Conservation (phyloP, 2,797 vertebrate genomes). For the Mus caroli region DNA sequence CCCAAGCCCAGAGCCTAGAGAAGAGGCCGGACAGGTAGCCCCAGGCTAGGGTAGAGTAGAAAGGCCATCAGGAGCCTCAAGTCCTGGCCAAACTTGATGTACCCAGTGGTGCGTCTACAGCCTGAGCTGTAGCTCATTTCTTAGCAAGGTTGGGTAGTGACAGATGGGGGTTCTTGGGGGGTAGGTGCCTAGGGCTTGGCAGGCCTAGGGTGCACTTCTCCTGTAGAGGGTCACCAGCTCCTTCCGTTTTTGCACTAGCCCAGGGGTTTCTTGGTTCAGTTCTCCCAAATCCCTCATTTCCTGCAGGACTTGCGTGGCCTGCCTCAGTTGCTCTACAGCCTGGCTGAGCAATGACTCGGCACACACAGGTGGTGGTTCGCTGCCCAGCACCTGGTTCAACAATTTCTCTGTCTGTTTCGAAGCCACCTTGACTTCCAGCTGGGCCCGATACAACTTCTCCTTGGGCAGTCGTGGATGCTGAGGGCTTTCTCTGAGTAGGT, state of each 20-base stretch:
- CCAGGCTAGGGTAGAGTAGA: neutral
- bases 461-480: neutral
- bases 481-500: constrained; percentile 88
- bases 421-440: constrained; percentile 91
- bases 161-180: neutral
- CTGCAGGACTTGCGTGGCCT: constrained; percentile 93
- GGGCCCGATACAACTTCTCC: constrained; percentile 75
- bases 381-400: constrained; percentile 88
- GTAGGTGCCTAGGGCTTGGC: neutral
- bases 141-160: constrained; percentile 54
- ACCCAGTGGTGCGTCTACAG: constrained; percentile 74
- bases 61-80: constrained; percentile 41
- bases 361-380: constrained; percentile 77
- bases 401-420: constrained; percentile 92
- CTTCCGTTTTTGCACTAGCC: constrained; percentile 87
- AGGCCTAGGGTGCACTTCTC: constrained; percentile 89
- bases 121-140: constrained; percentile 71
- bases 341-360: constrained; percentile 91
- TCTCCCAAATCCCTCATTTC: constrained; percentile 92
- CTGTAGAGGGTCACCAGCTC: constrained; percentile 90
- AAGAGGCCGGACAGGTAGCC: neutral
- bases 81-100: constrained; percentile 25
- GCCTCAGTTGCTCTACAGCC: constrained; percentile 94
- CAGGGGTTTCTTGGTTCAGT: constrained; percentile 85
- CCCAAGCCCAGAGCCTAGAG: neutral